These are phyloP conservation scores for Trichomycterus rosablanca DNA, from an alignment of 2,113 vertebrate species.

Conservation along the genomic window DNA sequence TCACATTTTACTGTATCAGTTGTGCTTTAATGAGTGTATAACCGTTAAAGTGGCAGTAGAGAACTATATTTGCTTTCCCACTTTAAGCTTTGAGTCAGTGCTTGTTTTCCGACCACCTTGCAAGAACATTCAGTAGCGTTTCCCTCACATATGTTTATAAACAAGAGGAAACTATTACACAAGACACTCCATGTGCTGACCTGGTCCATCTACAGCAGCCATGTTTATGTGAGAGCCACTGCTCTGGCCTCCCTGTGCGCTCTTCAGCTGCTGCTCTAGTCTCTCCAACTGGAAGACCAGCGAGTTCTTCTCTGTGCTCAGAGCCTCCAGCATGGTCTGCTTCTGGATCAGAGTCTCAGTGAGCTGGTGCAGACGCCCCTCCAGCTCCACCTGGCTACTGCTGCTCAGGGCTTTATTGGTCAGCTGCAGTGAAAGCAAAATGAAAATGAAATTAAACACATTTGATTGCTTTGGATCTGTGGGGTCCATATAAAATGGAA, in stretches of 20 bases:
- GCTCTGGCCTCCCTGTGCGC: constrained; percentile 62
- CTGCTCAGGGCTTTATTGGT: constrained; percentile 92
- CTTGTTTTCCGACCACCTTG: too few relatives aligned
- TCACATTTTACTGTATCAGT: too few relatives aligned
- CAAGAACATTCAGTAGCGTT: too few relatives aligned
- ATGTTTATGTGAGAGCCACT: constrained; percentile 83
- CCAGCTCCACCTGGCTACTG: constrained; percentile 87
- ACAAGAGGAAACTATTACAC: too few relatives aligned
- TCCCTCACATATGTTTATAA: too few relatives aligned
- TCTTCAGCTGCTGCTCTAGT: constrained; percentile 86
- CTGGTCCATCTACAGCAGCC: constrained; percentile 74
- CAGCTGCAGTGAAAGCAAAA: constrained; percentile 62
- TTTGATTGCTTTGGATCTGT: neutral
- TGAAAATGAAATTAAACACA: too few relatives aligned
- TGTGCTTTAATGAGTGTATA: too few relatives aligned
- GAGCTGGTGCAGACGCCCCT: constrained; percentile 90
- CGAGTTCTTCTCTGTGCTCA: constrained; percentile 92
- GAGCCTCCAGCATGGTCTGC: constrained; percentile 94
- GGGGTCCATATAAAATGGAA: too few relatives aligned
- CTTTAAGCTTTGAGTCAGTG: too few relatives aligned
- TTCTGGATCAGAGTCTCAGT: constrained; percentile 98
- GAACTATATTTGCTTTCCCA: too few relatives aligned
- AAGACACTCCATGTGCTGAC: constrained; percentile 51
- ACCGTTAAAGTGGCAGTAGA: too few relatives aligned
- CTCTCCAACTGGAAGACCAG: constrained; percentile 93